phyloP scores from a whole-genome alignment of 2,797 vertebrate genomes.

The Chanos chanos region DNA sequence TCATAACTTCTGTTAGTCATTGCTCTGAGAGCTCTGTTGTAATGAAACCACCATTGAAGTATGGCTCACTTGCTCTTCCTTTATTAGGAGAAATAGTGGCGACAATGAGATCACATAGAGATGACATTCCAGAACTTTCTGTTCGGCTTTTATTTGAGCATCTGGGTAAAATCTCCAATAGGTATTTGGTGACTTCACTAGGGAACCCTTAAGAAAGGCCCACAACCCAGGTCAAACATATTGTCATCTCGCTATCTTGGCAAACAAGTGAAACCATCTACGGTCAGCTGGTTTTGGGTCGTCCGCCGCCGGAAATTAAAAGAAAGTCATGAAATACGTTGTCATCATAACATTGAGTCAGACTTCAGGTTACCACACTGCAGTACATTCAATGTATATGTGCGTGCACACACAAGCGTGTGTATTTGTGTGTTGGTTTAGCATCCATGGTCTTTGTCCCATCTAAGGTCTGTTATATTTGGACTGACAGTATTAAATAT shows the following conservation, averaged over 20 bases:
- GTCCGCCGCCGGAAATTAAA: constrained; percentile 61
- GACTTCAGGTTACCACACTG: neutral
- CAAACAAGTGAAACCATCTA: constrained; percentile 6
- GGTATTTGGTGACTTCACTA: neutral
- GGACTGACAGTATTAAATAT: too few species aligned
- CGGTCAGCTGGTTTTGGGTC: constrained; percentile 43
- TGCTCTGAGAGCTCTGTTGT: neutral
- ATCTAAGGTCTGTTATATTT: too few species aligned
- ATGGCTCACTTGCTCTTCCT: neutral
- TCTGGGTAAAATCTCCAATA: constrained; percentile 16
- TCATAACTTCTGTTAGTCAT: constrained; percentile 5
- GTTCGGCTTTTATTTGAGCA: neutral
- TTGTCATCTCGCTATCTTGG: neutral
- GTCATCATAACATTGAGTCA: neutral
- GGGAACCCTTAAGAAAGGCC: constrained; percentile 4
- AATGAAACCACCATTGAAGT: neutral
- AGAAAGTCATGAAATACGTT: constrained; percentile 54
- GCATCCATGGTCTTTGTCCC: neutral
- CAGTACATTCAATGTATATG: neutral
- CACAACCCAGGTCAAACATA: too few species aligned
- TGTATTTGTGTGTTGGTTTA: neutral
- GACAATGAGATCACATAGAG: constrained; percentile 9
- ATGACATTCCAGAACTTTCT: neutral
- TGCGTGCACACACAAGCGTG: neutral
- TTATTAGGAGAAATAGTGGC: neutral